Evolutionary conservation across 1,140 invertebrate species (phyloP), one percentile per base, ranked within the genome.

Genomic region (Aricia agestis): DNA sequence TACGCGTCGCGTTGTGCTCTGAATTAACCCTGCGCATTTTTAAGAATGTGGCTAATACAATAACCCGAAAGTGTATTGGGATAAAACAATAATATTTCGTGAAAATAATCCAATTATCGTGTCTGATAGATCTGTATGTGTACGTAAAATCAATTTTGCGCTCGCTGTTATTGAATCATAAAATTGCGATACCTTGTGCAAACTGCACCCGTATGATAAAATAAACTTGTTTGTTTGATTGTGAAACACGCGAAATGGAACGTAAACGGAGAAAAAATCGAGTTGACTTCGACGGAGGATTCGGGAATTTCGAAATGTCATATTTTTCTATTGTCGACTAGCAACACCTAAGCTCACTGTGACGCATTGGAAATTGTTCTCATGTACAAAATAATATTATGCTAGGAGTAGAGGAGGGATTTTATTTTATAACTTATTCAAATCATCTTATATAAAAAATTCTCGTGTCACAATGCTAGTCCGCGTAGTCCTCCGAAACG

Each of bases 211-310:
- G 17, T 63, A 19, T 25, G 59, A 63, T 63, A 63, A 19, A 63
- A 63, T 63, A 63, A 63, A 63, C 17, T 19, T 63, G 59, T 63
- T 63, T 63, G 59, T 63, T 63, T 63, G 17, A 63, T 63, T 63
- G 59, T 11, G 17, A 63, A 63, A 25, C 59, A 63, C 59, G 15
- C 18, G 58, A 36, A 36, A 36, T 36, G 36, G 36, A 36, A 36
- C 36, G 36, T 36, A 52, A 52, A 52, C 45, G 13, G 13, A 52
- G 11, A 52, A 52, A 52, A 11, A 52, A 52, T 13, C 45, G 13
- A 52, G 13, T 15, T 52, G 36, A 5, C 36, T 36, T 9, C 6
- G 36, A 5, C 36, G 36, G 36, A 36, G 36, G 6, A 36, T 36
- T 36, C 6, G 0, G 36, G 36, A 36, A 36, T 36, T 36, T 36